These are phyloP conservation scores for Neodiprion fabricii DNA, from an alignment of 1,140 invertebrate genomes.

Conservation along the genomic window DNA sequence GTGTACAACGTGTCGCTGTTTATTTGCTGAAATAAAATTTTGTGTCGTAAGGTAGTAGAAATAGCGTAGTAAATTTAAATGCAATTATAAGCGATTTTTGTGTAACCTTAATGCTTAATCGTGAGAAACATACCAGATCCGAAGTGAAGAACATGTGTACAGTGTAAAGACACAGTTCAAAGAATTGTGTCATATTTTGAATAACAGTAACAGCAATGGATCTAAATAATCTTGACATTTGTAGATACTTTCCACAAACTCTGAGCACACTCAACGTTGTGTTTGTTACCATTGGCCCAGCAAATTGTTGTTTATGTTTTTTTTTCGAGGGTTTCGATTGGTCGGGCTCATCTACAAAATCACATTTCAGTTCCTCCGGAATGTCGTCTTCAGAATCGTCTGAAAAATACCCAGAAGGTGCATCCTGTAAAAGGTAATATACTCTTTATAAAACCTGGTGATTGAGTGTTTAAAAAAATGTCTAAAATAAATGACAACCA, in stretches of 20 bases:
- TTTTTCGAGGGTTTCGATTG: slow-evolving; percentile 47
- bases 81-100: slow-evolving; percentile 37
- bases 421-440: slow-evolving; percentile 53
- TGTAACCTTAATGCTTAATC: slow-evolving; percentile 35
- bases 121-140: slow-evolving; percentile 68
- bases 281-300: slow-evolving; percentile 80
- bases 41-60: slow-evolving; percentile 6
- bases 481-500: too few relatives aligned
- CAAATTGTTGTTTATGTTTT: slow-evolving; percentile 55
- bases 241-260: slow-evolving; percentile 91
- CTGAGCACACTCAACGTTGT: slow-evolving; percentile 92
- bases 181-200: slow-evolving; percentile 89
- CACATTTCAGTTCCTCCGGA: slow-evolving; percentile 72
- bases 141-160: slow-evolving; percentile 89
- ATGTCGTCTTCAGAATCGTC: slow-evolving; percentile 80
- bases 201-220: slow-evolving; percentile 93
- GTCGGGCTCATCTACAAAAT: slow-evolving; percentile 71
- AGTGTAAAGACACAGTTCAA: slow-evolving; percentile 94
- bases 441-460: not conserved
- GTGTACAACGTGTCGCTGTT: slow-evolving; percentile 68
- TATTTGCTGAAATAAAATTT: slow-evolving; percentile 45
- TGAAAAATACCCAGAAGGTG: slow-evolving; percentile 69
- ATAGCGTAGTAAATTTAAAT: not conserved
- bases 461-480: slow-evolving; percentile 12
- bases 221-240: slow-evolving; percentile 90